phyloP scores from a whole-genome alignment of 1,140 invertebrate species.

The Drosophila suzukii region DNA sequence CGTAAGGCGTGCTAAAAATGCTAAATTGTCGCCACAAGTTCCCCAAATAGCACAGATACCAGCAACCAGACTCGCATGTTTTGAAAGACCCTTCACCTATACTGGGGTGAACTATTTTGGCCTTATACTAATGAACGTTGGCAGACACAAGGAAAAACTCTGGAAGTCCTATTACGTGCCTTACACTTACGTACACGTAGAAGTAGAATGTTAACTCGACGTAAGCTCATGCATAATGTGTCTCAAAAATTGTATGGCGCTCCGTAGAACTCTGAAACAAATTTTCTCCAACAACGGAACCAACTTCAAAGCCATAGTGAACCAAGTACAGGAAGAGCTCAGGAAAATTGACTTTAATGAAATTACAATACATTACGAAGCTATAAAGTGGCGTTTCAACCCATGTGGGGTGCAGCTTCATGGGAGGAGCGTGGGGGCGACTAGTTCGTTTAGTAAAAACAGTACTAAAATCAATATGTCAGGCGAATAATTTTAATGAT shows the following conservation, averaged over 20 bases:
- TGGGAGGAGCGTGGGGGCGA: not conserved
- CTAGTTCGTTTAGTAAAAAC: not conserved
- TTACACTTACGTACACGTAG: not conserved
- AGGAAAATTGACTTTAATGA: constrained; percentile 2
- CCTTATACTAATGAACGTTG: too few relatives aligned
- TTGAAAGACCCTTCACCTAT: too few relatives aligned
- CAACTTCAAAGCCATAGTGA: constrained; percentile 16
- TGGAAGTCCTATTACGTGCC: not conserved
- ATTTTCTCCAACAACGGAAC: constrained; percentile 7
- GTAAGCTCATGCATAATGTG: constrained; percentile 2
- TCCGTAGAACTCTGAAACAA: too few relatives aligned
- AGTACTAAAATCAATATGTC: not conserved
- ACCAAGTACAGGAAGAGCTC: not conserved
- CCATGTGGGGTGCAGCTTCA: not conserved
- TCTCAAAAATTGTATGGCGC: constrained; percentile 4
- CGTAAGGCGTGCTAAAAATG: too few relatives aligned
- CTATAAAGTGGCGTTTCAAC: not conserved
- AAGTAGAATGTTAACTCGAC: not conserved
- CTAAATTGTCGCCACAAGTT: too few relatives aligned
- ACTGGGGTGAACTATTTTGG: too few relatives aligned
- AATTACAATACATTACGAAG: not conserved
- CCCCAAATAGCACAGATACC: too few relatives aligned
- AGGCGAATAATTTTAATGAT: not conserved
- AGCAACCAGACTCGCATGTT: too few relatives aligned
- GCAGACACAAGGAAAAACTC: not conserved